Evolutionary conservation across 2,888 invertebrate genomes (phyloP), one percentile per base, ranked within the genome.

Genomic region (Philereme vetulata): DNA sequence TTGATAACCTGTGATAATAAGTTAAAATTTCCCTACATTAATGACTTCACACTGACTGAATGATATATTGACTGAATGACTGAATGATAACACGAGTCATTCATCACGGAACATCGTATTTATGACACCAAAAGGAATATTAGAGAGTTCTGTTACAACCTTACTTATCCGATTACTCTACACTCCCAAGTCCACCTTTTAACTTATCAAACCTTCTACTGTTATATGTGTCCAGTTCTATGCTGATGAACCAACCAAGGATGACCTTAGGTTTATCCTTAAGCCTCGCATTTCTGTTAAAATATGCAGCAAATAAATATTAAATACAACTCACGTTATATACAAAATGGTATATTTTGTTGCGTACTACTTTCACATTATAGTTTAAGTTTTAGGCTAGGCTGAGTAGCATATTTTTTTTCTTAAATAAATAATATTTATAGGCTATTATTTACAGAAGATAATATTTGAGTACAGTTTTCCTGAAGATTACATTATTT

Each of bases 131-230:
- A 78, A 74, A 45, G 33, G 45, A 59, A 50, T 64, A 60, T 59
- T 46, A 38, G 43, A 42, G 21, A 33, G 44, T 70, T 72, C 68
- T 67, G 71, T 75, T 76, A 74, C 74, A 72, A 76, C 74, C 76
- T 76, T 72, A 73, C 67, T 68, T 46, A 50, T 11, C 46, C 46
- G n/a, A 32, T 21, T 32, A 43, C 3, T 5, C 33, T 36, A 57
- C 42, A 48, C 34, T 56, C 46, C n/a, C 43, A 52, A 56, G 40
- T 42, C 34, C 7, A 38, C 36, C 52, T 9, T n/a, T 36, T 10
- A 32, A 44, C n/a, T 34, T 7, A 21, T 4, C 44, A 21, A 5
- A 6, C 4, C 0, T 44, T 44, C 11, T 44, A 21, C 44, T 21
- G 44, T 21, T 5, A 44, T 3, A 3, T 44, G 7, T 44, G 44